Percentiles rank a stretch among this genome's conserved stretches.
Conservation (phyloP, 2,888 invertebrate genomes). For the Calameuta idolon region DNA sequence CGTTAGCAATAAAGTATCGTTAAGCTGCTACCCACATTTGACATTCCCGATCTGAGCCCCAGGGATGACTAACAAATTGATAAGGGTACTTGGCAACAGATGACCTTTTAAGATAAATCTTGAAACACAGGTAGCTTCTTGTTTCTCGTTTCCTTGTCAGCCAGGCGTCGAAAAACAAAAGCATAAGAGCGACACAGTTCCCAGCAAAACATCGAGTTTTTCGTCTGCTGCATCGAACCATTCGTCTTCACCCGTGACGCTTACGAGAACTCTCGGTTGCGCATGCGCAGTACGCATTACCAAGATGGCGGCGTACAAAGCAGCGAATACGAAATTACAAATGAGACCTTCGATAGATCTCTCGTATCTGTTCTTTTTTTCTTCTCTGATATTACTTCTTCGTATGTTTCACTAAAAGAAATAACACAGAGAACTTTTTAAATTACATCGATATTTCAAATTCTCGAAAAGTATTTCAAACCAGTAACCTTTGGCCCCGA, state of each 20-base stretch:
- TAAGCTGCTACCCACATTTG: not conserved
- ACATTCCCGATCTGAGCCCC: not conserved
- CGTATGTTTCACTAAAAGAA: not conserved
- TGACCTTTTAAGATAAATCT: not conserved
- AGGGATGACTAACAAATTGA: not conserved
- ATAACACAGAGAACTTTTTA: not conserved
- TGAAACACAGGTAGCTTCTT: not conserved
- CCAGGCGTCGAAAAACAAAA: not conserved
- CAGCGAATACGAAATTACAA: not conserved
- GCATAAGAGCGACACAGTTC: not conserved
- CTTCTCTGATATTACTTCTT: not conserved
- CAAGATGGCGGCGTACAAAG: not conserved
- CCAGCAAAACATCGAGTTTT: not conserved
- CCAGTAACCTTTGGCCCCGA: not conserved
- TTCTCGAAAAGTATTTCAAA: not conserved
- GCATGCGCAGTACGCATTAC: not conserved
- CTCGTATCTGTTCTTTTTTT: not conserved
- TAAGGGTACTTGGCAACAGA: not conserved
- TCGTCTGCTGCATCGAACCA: not conserved
- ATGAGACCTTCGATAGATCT: not conserved
- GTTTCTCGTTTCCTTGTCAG: not conserved
- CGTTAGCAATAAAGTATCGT: not conserved
- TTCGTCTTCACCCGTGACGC: not conserved
- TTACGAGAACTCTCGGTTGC: not conserved
- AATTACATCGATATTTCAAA: not conserved